These are phyloP conservation scores for Mechanitis mazaeus DNA, from an alignment of 2,888 invertebrate genomes.

Conservation along the genomic window DNA sequence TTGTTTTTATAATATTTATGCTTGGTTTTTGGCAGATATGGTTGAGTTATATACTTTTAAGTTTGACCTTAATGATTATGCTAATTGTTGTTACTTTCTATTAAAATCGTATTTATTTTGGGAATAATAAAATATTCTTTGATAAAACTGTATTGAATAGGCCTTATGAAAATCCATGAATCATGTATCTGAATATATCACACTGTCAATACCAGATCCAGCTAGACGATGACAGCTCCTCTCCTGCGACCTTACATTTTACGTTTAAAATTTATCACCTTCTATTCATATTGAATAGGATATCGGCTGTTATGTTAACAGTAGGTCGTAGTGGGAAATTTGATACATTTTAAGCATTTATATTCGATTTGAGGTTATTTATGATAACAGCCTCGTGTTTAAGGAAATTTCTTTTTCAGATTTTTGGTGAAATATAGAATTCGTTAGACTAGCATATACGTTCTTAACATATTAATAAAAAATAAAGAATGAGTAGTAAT, in stretches of 20 bases:
- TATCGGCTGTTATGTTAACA: conserved; percentile 28
- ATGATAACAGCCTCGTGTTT: too few relatives aligned
- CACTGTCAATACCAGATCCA: conserved; percentile 39
- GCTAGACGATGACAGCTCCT: conserved; percentile 35
- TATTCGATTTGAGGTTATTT: neutral
- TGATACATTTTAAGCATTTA: conserved; percentile 22
- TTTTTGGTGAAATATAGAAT: too few relatives aligned
- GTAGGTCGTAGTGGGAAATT: conserved; percentile 22
- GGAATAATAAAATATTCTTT: too few relatives aligned
- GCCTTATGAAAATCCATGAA: conserved; percentile 7
- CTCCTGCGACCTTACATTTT: conserved; percentile 36
- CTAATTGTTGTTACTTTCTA: too few relatives aligned
- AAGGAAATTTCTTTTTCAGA: too few relatives aligned
- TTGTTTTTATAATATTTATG: too few relatives aligned
- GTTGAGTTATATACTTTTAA: too few relatives aligned
- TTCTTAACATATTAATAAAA: neutral
- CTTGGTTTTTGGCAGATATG: too few relatives aligned
- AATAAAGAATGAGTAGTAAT: neutral
- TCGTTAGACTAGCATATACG: too few relatives aligned
- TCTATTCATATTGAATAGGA: conserved; percentile 29
- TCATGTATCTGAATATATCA: conserved; percentile 7
- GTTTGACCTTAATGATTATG: too few relatives aligned
- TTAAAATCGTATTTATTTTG: too few relatives aligned
- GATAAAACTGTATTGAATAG: too few relatives aligned
- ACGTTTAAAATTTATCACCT: conserved; percentile 33